phyloP scores from a whole-genome alignment of 2,888 invertebrate species.

The Apamea monoglypha region DNA sequence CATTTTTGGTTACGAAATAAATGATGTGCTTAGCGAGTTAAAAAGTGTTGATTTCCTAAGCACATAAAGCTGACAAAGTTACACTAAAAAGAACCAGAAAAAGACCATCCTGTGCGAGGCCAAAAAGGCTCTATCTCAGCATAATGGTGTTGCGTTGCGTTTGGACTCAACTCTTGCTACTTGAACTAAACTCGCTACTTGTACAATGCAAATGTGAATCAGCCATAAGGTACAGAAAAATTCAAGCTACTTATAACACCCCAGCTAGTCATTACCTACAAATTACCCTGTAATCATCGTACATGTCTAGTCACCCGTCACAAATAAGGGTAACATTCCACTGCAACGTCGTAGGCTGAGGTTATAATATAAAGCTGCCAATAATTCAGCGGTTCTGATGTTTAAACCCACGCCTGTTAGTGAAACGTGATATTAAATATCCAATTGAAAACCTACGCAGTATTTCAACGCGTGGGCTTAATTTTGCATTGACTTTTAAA shows the following conservation, averaged over 20 bases:
- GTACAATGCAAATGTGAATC: background rate
- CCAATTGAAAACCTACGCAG: constrained; percentile 21
- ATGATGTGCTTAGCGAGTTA: too few relatives aligned
- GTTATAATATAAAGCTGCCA: constrained; percentile 6
- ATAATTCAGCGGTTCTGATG: constrained; percentile 37
- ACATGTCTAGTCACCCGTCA: constrained; percentile 22
- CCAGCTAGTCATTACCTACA: background rate
- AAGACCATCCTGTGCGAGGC: too few relatives aligned
- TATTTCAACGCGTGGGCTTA: background rate
- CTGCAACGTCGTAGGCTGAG: constrained; percentile 12
- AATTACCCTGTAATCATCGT: constrained; percentile 11
- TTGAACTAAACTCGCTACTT: background rate
- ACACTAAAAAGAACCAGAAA: too few relatives aligned
- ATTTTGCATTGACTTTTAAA: background rate
- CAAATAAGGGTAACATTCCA: constrained; percentile 14
- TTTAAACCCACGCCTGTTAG: constrained; percentile 34
- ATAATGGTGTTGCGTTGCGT: background rate
- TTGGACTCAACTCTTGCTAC: background rate
- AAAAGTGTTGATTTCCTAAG: too few relatives aligned
- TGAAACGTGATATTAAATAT: background rate
- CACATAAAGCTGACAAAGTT: too few relatives aligned
- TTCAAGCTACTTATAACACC: too few relatives aligned
- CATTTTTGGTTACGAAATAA: too few relatives aligned
- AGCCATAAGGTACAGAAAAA: background rate
- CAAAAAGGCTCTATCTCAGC: background rate